Conservation (phyloP, 2,797 vertebrate species). For the Rhynchotus rufescens region DNA sequence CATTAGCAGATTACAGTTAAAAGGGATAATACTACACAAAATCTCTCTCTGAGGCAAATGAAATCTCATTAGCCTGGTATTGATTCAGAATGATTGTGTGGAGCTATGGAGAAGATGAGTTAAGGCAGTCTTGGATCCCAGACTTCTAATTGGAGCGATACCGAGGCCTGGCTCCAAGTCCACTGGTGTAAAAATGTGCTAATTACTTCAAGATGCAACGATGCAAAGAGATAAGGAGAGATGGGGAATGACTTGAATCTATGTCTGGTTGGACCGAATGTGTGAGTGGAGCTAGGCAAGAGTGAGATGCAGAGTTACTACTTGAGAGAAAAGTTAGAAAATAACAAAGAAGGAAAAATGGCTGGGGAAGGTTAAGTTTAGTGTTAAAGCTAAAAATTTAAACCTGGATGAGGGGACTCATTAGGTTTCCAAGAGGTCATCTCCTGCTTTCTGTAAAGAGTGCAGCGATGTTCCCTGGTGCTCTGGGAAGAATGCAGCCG, state of each 20-base stretch:
- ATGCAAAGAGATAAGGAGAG: neutral
- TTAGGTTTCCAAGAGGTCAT: conserved; percentile 41
- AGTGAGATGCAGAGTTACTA: neutral
- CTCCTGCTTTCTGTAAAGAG: conserved; percentile 15
- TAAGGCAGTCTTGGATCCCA: neutral
- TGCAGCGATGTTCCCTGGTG: conserved; percentile 12
- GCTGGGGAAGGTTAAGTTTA: neutral
- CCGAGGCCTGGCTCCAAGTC: neutral
- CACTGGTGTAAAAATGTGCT: neutral
- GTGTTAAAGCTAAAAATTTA: conserved; percentile 1
- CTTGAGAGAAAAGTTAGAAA: neutral
- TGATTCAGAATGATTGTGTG: neutral
- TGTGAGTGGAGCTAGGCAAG: neutral
- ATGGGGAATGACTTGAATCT: neutral
- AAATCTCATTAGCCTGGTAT: neutral
- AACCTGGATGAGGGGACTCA: conserved; percentile 1
- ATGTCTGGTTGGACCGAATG: neutral
- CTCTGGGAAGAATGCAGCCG: neutral
- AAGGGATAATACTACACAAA: neutral
- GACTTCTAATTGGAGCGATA: rapidly evolving
- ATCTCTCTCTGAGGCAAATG: neutral
- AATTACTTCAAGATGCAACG: neutral
- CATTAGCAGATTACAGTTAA: neutral
- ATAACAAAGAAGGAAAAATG: neutral
- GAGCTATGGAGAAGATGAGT: neutral